Conservation (phyloP, 2,797 vertebrate genomes). For the Tokudaia muenninki region DNA sequence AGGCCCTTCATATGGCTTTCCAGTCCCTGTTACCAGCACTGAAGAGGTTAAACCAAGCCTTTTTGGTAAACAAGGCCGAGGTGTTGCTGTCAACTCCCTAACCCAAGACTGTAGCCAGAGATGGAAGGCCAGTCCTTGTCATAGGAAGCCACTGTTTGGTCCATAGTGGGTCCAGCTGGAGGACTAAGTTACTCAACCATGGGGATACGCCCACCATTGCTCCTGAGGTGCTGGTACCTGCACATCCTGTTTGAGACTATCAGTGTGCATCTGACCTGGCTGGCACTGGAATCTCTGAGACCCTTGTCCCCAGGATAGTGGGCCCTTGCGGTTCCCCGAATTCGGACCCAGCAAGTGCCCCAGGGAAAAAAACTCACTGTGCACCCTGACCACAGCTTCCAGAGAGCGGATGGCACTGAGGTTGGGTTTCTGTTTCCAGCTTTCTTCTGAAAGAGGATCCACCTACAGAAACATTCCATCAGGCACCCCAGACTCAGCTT, state of each 20-base stretch:
- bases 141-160: not conserved
- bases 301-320: not conserved
- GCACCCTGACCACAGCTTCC: constrained; percentile 94
- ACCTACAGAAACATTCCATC: constrained; percentile 86
- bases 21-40: not conserved
- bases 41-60: not conserved
- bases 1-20: not conserved
- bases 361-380: constrained; percentile 91
- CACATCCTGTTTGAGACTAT: not conserved
- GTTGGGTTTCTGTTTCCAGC: constrained; percentile 93
- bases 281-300: not conserved
- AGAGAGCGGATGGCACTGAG: constrained; percentile 93
- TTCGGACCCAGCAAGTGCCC: not conserved
- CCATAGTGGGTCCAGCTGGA: not conserved
- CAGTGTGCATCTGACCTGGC: not conserved
- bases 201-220: not conserved
- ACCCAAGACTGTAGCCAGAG: not conserved
- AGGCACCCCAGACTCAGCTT: not conserved
- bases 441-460: constrained; percentile 93
- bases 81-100: not conserved
- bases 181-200: not conserved
- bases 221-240: not conserved
- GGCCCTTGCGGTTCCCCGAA: not conserved
- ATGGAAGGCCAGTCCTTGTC: not conserved
- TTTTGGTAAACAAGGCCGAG: not conserved